Evolutionary conservation across 2,113 vertebrate species (phyloP).

Genomic region (Corvus hawaiiensis): DNA sequence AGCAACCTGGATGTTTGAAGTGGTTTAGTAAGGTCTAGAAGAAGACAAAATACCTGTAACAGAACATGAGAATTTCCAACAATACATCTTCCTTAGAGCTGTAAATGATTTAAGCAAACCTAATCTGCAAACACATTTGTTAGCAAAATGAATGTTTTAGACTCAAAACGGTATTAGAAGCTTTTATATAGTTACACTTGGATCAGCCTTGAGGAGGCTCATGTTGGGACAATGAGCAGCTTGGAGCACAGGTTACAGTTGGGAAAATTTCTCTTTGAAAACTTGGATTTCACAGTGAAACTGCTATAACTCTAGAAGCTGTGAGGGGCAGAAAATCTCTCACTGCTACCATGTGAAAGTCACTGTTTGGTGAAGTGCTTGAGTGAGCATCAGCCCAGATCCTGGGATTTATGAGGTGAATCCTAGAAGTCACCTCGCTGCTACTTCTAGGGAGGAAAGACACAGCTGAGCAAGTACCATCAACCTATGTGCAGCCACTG

Average conservation of each 20-base stretch:
- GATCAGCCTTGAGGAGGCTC: neutral
- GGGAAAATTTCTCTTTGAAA: neutral
- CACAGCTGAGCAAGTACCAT: neutral
- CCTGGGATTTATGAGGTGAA: neutral
- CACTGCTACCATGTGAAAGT: accelerated
- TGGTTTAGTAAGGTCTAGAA: neutral
- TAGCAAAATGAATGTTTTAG: neutral
- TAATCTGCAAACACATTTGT: neutral
- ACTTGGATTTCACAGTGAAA: neutral
- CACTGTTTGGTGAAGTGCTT: neutral
- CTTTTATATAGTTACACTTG: neutral
- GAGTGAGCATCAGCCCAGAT: neutral
- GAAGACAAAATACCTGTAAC: neutral
- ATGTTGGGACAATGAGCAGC: neutral
- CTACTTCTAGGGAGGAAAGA: neutral
- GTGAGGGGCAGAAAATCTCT: neutral
- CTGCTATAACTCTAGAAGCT: neutral
- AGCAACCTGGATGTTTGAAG: neutral
- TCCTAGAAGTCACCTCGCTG: accelerated
- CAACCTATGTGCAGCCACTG: neutral
- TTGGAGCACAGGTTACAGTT: neutral
- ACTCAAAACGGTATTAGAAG: neutral
- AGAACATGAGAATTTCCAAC: neutral
- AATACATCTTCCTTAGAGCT: neutral
- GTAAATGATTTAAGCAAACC: neutral